Evolutionary conservation across 2,113 vertebrate species (phyloP).

Genomic region (Pheucticus melanocephalus): DNA sequence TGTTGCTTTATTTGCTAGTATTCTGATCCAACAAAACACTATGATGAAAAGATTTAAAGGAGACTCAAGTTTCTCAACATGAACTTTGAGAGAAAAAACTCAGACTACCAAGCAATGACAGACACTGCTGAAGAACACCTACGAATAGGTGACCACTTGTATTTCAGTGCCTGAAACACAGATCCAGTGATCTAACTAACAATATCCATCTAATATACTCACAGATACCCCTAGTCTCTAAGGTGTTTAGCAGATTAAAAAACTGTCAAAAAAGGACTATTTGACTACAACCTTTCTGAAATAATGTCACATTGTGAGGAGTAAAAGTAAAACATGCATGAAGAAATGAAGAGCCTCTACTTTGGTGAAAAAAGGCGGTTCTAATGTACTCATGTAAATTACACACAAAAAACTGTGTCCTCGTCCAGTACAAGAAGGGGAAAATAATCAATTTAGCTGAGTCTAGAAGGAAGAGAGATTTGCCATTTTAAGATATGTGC

Average conservation of each 20-base stretch:
- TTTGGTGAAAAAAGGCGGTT: neutral
- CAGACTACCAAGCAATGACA: neutral
- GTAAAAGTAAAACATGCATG: neutral
- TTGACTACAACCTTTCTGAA: neutral
- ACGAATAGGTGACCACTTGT: neutral
- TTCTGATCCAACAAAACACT: neutral
- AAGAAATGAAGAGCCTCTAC: neutral
- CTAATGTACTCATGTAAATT: neutral
- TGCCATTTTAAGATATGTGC: neutral
- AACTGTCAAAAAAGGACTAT: neutral
- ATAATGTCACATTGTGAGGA: neutral
- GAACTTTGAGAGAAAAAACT: neutral
- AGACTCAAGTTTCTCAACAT: neutral
- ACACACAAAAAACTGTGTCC: neutral
- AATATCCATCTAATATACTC: neutral
- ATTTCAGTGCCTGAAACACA: neutral
- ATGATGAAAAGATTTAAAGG: neutral
- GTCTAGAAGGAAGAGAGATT: neutral
- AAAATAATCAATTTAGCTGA: neutral
- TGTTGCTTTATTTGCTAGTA: neutral
- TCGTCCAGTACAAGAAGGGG: neutral
- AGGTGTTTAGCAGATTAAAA: neutral
- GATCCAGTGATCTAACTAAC: neutral
- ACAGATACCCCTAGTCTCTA: neutral
- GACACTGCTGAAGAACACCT: neutral